phyloP scores from a whole-genome alignment of 1,140 invertebrate genomes.

The Heliconius nattereri region DNA sequence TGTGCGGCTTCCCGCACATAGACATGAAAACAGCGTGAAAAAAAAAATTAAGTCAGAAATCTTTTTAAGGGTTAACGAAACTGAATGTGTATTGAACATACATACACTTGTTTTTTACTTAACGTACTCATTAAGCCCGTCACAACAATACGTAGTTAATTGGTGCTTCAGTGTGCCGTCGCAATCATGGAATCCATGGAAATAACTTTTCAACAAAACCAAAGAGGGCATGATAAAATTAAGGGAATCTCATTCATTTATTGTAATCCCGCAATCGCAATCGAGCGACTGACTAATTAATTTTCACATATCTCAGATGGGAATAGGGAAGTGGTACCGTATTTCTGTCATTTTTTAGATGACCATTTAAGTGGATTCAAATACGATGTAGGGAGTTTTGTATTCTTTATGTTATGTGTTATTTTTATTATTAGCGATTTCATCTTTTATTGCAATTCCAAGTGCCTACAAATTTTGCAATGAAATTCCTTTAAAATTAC shows the following conservation, averaged over 20 bases:
- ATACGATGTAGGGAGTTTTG: too few species aligned
- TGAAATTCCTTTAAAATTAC: too few species aligned
- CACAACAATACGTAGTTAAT: constrained; percentile 13
- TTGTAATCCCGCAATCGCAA: constrained; percentile 24
- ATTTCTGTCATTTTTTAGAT: not conserved
- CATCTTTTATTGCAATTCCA: too few species aligned
- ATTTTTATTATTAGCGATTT: too few species aligned
- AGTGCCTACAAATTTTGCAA: too few species aligned
- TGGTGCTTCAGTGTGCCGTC: not conserved
- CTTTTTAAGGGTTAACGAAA: too few species aligned
- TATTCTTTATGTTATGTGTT: too few species aligned
- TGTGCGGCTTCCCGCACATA: too few species aligned
- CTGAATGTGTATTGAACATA: not conserved
- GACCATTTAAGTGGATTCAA: too few species aligned
- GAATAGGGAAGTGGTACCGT: not conserved
- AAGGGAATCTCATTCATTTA: constrained; percentile 21
- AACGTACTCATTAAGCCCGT: not conserved
- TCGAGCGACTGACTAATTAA: constrained; percentile 21
- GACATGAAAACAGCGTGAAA: too few species aligned
- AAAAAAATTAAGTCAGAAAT: too few species aligned
- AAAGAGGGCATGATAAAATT: constrained; percentile 20
- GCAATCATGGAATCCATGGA: constrained; percentile 11
- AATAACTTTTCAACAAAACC: constrained; percentile 22
- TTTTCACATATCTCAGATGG: constrained; percentile 15
- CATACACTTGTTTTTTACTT: not conserved